Conservation (phyloP, 2,113 vertebrate genomes). For the Gasterosteus nipponicus region DNA sequence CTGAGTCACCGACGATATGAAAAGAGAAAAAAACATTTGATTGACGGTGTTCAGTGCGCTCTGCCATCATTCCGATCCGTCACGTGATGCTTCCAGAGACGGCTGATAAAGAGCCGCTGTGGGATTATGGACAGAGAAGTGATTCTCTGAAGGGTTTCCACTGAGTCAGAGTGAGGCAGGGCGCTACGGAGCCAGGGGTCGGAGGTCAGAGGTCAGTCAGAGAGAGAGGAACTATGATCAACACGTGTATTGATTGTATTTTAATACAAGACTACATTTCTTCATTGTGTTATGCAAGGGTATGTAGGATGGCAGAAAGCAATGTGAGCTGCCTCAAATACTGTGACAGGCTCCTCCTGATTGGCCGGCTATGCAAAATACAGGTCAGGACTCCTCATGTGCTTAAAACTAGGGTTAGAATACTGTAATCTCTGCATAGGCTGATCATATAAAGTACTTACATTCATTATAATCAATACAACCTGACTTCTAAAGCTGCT, state of each 20-base stretch:
- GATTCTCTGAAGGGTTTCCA: conserved; percentile 6
- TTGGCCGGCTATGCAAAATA: too few species aligned
- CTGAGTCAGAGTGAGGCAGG: background rate
- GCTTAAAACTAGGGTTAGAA: background rate
- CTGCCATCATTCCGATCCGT: conserved; percentile 23
- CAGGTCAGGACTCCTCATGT: too few species aligned
- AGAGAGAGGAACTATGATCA: conserved; percentile 10
- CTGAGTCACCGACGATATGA: conserved; percentile 8
- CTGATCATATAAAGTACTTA: too few species aligned
- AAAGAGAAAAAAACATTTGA: conserved; percentile 30
- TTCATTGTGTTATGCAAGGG: background rate
- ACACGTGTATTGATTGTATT: background rate
- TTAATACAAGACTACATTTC: background rate
- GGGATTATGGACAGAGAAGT: background rate
- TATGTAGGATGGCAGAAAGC: background rate
- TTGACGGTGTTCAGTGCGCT: conserved; percentile 22
- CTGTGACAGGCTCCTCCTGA: too few species aligned
- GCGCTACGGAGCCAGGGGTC: conserved; percentile 16
- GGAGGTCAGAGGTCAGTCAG: conserved; percentile 33
- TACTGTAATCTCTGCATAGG: too few species aligned
- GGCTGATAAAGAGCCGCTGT: background rate
- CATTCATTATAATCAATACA: too few species aligned
- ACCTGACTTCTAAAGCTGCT: background rate
- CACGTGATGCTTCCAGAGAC: conserved; percentile 10
- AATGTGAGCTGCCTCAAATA: background rate